phyloP scores from a whole-genome alignment of 2,888 invertebrate species.

The Scrobipalpa atriplicella region DNA sequence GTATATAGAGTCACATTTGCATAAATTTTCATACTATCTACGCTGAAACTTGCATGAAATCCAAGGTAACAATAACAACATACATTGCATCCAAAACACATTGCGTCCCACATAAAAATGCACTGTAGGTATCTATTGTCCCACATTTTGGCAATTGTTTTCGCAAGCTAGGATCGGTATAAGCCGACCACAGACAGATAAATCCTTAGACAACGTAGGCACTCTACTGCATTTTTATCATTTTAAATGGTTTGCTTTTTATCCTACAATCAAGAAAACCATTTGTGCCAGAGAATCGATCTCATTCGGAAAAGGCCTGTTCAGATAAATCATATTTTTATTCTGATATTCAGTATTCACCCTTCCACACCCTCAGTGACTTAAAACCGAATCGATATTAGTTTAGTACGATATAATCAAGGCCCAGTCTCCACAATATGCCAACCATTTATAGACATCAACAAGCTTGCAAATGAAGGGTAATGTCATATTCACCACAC shows the following conservation, averaged over 20 bases:
- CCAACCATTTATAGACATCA: no score
- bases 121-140: constrained; percentile 22
- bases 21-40: not conserved
- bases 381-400: no score
- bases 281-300: no score
- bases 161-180: constrained; percentile 43
- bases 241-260: not conserved
- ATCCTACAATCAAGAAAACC: no score
- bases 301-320: no score
- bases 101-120: constrained; percentile 28
- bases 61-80: not conserved
- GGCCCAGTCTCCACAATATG: no score
- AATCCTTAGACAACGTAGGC: not conserved
- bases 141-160: constrained; percentile 33
- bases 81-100: constrained; percentile 25
- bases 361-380: no score
- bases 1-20: not conserved
- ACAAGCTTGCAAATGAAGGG: no score
- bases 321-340: no score
- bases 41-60: constrained; percentile 3
- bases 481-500: no score
- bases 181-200: not conserved
- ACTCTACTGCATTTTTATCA: not conserved
- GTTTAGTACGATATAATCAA: no score
- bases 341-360: no score